Evolutionary conservation across 2,797 vertebrate genomes (phyloP).

Genomic region (Sarcoramphus papa): DNA sequence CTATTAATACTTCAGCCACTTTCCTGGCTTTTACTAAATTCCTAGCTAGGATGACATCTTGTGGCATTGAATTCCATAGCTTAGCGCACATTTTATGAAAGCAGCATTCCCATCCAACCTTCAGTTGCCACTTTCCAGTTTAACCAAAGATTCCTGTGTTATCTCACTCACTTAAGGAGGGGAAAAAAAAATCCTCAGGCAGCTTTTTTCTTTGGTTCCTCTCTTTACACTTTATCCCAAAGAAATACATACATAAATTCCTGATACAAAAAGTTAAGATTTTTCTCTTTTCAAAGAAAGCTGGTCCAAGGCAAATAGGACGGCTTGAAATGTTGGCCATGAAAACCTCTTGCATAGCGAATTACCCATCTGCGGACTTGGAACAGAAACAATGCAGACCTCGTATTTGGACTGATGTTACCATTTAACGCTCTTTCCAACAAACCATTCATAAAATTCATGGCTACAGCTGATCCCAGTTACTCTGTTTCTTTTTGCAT

Average conservation of each 20-base stretch:
- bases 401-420: slow-evolving; percentile 37
- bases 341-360: slow-evolving; percentile 43
- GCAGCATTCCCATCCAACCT: background rate
- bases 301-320: slow-evolving; percentile 38
- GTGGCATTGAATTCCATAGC: background rate
- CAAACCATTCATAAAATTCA: slow-evolving; percentile 64
- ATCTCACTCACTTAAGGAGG: background rate
- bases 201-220: background rate
- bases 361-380: slow-evolving; percentile 56
- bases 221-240: background rate
- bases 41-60: background rate
- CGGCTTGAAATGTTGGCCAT: slow-evolving; percentile 42
- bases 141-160: background rate
- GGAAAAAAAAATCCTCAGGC: background rate
- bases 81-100: background rate
- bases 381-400: slow-evolving; percentile 52
- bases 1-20: background rate
- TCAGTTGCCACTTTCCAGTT: background rate
- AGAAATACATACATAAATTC: background rate
- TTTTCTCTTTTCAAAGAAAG: background rate
- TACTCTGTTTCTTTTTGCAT: slow-evolving; percentile 13
- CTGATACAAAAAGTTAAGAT: background rate
- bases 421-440: slow-evolving; percentile 60
- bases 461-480: slow-evolving; percentile 32
- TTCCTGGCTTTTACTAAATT: background rate